These are phyloP conservation scores for Megaceryle torquata DNA, from an alignment of 2,113 vertebrate genomes.

Conservation along the genomic window DNA sequence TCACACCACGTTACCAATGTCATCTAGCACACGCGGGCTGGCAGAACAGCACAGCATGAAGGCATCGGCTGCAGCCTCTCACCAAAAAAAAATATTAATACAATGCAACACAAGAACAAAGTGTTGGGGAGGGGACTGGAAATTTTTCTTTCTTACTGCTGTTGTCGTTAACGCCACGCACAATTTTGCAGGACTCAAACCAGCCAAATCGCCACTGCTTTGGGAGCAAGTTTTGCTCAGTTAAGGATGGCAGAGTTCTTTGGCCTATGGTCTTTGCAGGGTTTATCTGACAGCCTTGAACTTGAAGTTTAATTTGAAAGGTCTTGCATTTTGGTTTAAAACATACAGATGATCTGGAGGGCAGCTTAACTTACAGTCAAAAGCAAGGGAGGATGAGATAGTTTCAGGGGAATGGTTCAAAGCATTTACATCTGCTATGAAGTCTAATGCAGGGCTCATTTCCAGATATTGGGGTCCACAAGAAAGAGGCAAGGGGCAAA, in stretches of 20 bases:
- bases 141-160: not conserved
- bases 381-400: not conserved
- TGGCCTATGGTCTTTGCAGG: not conserved
- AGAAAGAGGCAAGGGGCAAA: not conserved
- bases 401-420: rapidly evolving
- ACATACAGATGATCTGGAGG: not conserved
- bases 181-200: not conserved
- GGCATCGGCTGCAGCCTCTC: not conserved
- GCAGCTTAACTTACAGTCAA: not conserved
- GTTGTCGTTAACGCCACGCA: rapidly evolving
- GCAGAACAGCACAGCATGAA: not conserved
- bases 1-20: not conserved
- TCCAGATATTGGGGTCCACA: not conserved
- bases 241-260: not conserved
- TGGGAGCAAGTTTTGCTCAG: not conserved
- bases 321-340: not conserved
- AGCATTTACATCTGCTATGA: not conserved
- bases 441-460: not conserved
- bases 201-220: not conserved
- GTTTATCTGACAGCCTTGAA: not conserved
- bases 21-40: not conserved
- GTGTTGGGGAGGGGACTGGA: not conserved
- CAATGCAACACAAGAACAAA: not conserved
- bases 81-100: not conserved
- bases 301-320: not conserved